Evolutionary conservation across 2,888 invertebrate species (phyloP), one percentile per base, ranked within the genome.

Genomic region (Hirudinaria manillensis): DNA sequence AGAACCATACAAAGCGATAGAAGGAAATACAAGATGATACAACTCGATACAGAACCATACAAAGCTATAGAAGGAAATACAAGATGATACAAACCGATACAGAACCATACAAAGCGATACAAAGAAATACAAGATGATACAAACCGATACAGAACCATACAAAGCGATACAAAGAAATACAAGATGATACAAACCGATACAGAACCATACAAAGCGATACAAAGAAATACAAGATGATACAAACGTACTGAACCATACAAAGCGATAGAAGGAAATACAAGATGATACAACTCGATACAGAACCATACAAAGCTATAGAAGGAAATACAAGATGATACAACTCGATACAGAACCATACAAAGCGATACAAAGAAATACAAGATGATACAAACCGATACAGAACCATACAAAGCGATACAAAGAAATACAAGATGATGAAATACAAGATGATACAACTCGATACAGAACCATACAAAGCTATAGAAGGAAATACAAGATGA

Each of bases 1-100:
- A n/a, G n/a, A n/a, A n/a, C n/a, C n/a, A n/a, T n/a, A n/a, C n/a
- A 65, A 27, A 65, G 66, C 13, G 66, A 65, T 13, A 65, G 66
- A 65, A 24, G 10, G 66, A 65, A 65, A 65, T 19, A 68, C 13
- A 32, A 3, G 34, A 6, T 29, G 6, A 7, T 13, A 61, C 3
- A 61, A 29, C n/a, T n/a, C n/a, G n/a, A n/a, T n/a, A 61, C 61
- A 27, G 19, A 61, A n/a, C 6, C 24, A 6, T 16, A 16, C 61
- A 61, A 27, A 56, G 3, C n/a, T 3, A 27, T 56, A 56, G 6
- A 27, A 21, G 13, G 56, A 3, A 27, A 3, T 56, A 56, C 56
- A 56, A 21, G 13, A 6, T 24, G 6, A 27, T 56, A 56, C 16
- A 27, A 24, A 7, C 21, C 24, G 19, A 10, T 61, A 61, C 7